Conservation (phyloP, 2,113 vertebrate genomes). For the Ellobius talpinus region DNA sequence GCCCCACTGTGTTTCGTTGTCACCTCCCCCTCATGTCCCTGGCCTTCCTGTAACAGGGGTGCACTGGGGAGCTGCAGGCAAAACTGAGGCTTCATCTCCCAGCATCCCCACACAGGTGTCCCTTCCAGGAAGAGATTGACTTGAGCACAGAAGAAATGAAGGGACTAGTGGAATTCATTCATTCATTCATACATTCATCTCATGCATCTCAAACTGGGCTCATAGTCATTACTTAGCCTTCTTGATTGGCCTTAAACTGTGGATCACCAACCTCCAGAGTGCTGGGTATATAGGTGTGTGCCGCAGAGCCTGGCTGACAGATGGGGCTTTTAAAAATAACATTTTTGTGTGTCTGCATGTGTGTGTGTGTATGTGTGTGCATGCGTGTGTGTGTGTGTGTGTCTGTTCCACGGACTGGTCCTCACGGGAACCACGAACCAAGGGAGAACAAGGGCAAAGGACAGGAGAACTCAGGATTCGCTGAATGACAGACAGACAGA, state of each 20-base stretch:
- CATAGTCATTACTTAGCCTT: neutral
- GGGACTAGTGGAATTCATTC: neutral
- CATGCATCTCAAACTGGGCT: neutral
- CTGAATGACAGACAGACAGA: no score
- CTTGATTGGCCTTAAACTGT: neutral
- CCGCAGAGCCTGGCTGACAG: neutral
- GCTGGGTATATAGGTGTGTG: neutral
- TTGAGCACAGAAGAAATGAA: neutral
- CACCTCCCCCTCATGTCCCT: no score
- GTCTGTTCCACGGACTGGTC: no score
- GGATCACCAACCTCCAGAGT: neutral
- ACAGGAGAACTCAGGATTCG: no score
- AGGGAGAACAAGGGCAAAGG: no score
- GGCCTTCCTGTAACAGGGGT: neutral
- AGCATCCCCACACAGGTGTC: neutral
- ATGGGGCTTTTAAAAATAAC: neutral
- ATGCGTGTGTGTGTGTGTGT: no score
- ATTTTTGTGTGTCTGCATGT: no score
- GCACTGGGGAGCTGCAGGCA: neutral
- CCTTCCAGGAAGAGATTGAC: neutral
- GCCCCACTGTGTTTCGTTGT: neutral
- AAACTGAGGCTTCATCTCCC: neutral
- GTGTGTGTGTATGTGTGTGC: no score
- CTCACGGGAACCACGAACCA: no score
- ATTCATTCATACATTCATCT: neutral